Evolutionary conservation across 2,113 vertebrate genomes (phyloP).

Genomic region (Sylvicapra grimmia): DNA sequence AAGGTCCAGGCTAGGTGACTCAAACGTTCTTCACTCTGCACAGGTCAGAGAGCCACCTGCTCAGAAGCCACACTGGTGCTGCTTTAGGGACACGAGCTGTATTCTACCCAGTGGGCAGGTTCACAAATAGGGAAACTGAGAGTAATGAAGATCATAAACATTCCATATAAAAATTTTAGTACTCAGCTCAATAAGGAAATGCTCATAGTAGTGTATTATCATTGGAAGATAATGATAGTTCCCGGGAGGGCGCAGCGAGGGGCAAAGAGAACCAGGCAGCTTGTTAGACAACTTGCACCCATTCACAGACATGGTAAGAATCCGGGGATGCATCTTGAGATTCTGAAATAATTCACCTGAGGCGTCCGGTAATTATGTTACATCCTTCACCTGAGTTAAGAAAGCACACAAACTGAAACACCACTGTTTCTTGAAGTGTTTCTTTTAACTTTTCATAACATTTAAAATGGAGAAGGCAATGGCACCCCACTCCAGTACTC

Average conservation of each 20-base stretch:
- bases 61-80: neutral
- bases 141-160: neutral
- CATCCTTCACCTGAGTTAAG: neutral
- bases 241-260: neutral
- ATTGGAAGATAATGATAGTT: neutral
- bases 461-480: slow-evolving; percentile 1
- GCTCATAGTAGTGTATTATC: neutral
- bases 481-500: no score
- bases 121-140: neutral
- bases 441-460: slow-evolving; percentile 63
- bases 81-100: neutral
- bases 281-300: accelerated
- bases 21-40: no score
- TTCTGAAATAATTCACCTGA: neutral
- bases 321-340: accelerated
- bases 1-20: accelerated
- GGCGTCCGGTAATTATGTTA: neutral
- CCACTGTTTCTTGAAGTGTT: slow-evolving; percentile 20
- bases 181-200: neutral
- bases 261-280: neutral
- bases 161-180: neutral
- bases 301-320: neutral
- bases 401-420: neutral
- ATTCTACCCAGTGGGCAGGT: neutral
- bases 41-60: neutral